These are phyloP conservation scores for Diploscapter pachys DNA, from an alignment of 1,140 invertebrate genomes.

Conservation along the genomic window DNA sequence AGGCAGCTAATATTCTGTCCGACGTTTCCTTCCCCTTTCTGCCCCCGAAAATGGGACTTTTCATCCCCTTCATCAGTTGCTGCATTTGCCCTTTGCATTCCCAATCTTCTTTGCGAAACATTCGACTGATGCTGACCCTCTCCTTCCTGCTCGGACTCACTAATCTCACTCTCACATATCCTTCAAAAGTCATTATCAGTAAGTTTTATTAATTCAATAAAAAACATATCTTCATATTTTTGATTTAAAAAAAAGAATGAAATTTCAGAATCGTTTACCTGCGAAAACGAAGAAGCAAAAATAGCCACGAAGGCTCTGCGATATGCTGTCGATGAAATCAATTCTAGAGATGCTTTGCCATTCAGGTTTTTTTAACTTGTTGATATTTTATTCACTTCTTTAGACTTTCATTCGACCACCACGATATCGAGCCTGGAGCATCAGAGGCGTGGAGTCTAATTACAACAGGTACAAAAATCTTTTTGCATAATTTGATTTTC, in stretches of 20 bases:
- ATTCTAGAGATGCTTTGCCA: slow-evolving; percentile 27
- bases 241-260: not conserved
- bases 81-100: no score
- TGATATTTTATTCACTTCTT: slow-evolving; percentile 1
- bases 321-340: slow-evolving; percentile 28
- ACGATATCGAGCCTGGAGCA: slow-evolving; percentile 20
- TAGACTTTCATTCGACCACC: slow-evolving; percentile 32
- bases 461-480: no score
- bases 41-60: no score
- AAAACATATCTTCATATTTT: not conserved
- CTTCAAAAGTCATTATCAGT: slow-evolving; percentile 15
- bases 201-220: slow-evolving; percentile 1
- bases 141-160: no score
- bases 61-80: no score
- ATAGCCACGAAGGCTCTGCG: slow-evolving; percentile 17
- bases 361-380: slow-evolving; percentile 5
- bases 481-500: no score
- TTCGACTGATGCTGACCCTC: no score
- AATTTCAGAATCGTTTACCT: slow-evolving; percentile 26
- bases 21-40: no score
- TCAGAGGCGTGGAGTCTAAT: slow-evolving; percentile 15
- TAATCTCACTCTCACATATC: not conserved
- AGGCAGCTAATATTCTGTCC: no score
- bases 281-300: slow-evolving; percentile 13
- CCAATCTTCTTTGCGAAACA: no score